Evolutionary conservation across 1,140 invertebrate species (phyloP).

Genomic region (Hylaeus anthracinus): DNA sequence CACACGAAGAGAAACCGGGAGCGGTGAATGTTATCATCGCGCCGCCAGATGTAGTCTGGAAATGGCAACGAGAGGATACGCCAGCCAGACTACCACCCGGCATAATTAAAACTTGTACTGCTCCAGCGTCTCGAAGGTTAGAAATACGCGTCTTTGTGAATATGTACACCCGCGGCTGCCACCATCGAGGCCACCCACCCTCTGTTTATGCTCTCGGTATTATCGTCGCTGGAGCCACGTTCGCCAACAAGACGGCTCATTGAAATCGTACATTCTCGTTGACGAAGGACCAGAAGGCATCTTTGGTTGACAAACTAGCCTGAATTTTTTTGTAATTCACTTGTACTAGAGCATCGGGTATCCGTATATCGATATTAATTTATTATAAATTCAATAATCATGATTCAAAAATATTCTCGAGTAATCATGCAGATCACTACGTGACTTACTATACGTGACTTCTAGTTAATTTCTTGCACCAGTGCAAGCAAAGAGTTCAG

Average conservation of each 20-base stretch:
- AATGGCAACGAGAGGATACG: conserved; percentile 51
- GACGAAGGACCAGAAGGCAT: neutral
- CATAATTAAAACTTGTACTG: conserved; percentile 66
- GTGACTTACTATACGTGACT: no score
- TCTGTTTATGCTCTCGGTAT: conserved; percentile 18
- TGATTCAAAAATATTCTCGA: no score
- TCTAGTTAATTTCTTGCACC: no score
- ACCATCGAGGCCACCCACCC: neutral
- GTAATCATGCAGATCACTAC: no score
- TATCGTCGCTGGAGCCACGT: neutral
- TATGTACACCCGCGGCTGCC: neutral
- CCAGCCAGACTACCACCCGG: conserved; percentile 37
- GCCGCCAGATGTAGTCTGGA: conserved; percentile 57
- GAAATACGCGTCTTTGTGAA: conserved; percentile 41
- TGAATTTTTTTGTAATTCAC: no score
- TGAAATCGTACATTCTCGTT: neutral
- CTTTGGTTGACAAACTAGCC: neutral
- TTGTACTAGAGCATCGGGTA: no score
- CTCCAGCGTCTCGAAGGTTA: conserved; percentile 48
- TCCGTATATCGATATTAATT: no score
- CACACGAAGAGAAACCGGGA: conserved; percentile 33
- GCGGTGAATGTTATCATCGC: conserved; percentile 60
- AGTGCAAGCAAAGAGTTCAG: no score
- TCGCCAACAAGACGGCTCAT: conserved; percentile 6
- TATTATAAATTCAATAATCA: no score